A percentile compares a stretch with the other conserved stretches of the same genome.
These are phyloP conservation scores for Toxonevra muliebris DNA, from an alignment of 2,888 invertebrate species.

Conservation along the genomic window DNA sequence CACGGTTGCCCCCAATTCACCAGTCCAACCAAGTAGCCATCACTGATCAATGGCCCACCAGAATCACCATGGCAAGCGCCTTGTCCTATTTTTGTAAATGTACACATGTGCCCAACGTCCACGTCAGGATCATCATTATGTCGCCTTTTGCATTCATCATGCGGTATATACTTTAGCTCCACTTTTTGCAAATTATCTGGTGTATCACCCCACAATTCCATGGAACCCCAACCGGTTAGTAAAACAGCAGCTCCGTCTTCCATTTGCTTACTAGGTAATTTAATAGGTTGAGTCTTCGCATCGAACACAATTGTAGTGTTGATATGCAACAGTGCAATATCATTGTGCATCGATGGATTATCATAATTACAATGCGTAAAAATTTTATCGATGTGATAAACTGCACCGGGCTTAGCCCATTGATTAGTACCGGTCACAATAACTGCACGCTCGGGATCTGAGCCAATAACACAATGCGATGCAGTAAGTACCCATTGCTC, in stretches of 20 bases:
- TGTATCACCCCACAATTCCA: slow-evolving; percentile 61
- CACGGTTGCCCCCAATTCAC: slow-evolving; percentile 62
- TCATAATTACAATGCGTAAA: slow-evolving; percentile 55
- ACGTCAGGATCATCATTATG: slow-evolving; percentile 61
- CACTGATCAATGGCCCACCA: slow-evolving; percentile 54
- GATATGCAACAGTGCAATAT: slow-evolving; percentile 74
- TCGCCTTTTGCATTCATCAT: slow-evolving; percentile 62
- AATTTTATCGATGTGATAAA: slow-evolving; percentile 48
- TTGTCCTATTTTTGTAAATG: slow-evolving; percentile 66
- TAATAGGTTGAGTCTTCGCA: slow-evolving; percentile 67
- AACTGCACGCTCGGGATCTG: slow-evolving; percentile 40
- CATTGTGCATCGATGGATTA: slow-evolving; percentile 65
- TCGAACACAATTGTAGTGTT: slow-evolving; percentile 67
- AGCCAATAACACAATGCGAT: slow-evolving; percentile 53
- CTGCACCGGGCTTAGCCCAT: slow-evolving; percentile 45
- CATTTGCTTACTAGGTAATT: slow-evolving; percentile 67
- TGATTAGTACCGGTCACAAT: slow-evolving; percentile 53
- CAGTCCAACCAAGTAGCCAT: slow-evolving; percentile 52
- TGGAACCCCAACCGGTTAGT: slow-evolving; percentile 73
- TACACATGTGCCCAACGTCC: slow-evolving; percentile 70
- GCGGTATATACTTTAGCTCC: slow-evolving; percentile 66
- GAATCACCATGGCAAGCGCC: slow-evolving; percentile 64
- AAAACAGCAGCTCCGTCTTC: slow-evolving; percentile 66
- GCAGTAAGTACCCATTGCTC: slow-evolving; percentile 51
- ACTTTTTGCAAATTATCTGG: slow-evolving; percentile 69